Evolutionary conservation across 2,797 vertebrate species (phyloP).

Genomic region (Mastacembelus armatus): DNA sequence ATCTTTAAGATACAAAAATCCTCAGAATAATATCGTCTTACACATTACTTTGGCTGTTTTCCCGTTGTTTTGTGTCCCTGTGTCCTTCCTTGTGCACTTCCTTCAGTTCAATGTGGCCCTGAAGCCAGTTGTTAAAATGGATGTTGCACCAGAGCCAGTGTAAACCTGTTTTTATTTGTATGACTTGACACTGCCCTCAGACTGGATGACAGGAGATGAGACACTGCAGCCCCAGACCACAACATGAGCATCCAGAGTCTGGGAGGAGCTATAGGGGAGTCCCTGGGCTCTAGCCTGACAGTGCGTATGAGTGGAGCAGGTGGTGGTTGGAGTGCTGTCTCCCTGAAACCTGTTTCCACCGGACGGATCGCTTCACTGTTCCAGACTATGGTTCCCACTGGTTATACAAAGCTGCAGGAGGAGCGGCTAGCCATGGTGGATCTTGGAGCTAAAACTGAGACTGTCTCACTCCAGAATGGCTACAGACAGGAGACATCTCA

Average conservation of each 20-base stretch:
- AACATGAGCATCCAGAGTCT: slow-evolving; percentile 82
- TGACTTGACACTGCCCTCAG: not conserved
- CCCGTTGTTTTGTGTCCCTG: not conserved
- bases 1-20: too few relatives aligned
- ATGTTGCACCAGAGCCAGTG: slow-evolving; percentile 3
- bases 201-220: slow-evolving; percentile 72
- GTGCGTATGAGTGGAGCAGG: slow-evolving; percentile 74
- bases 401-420: slow-evolving; percentile 92
- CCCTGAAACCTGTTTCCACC: slow-evolving; percentile 85
- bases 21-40: too few relatives aligned
- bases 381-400: slow-evolving; percentile 93
- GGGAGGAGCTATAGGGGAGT: slow-evolving; percentile 78
- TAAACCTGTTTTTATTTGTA: slow-evolving; percentile 9
- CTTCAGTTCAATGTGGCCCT: slow-evolving; percentile 11
- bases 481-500: slow-evolving; percentile 76
- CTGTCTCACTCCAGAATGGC: slow-evolving; percentile 80
- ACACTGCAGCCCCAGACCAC: slow-evolving; percentile 24
- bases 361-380: slow-evolving; percentile 87
- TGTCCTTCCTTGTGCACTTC: slow-evolving; percentile 1
- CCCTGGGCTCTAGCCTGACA: slow-evolving; percentile 80
- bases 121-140: slow-evolving; percentile 3
- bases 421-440: slow-evolving; percentile 91
- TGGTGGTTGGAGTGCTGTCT: slow-evolving; percentile 85
- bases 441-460: slow-evolving; percentile 79
- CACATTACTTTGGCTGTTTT: too few relatives aligned